Base-by-base conservation (phyloP, 2,888 invertebrate species). In the Spodoptera littoralis region DNA sequence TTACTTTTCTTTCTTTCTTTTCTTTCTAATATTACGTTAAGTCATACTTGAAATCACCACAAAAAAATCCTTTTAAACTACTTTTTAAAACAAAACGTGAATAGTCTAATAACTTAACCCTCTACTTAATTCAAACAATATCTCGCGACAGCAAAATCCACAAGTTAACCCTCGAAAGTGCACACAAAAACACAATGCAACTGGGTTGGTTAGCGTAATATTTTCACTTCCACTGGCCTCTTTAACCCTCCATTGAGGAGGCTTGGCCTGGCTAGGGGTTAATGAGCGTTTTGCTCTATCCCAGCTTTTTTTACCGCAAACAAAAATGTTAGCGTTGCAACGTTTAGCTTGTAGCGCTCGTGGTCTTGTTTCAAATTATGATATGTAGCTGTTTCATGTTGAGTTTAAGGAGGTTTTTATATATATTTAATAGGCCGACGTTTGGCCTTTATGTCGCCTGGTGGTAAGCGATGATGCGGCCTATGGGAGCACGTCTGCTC, bases 251-350 rank as follows among this genome's bases (percentile, higher is more conserved):
- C 78, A 76, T 81, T 82, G 75, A 81, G 83, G 80, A 73, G 79
- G 76, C 76, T 72, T 51, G 60, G 46, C 65, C 54, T 50, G 59
- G 59, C 75, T 75, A 68, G 79, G 73, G 83, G 85, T 86, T 88
- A 88, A 88, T 88, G 86, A 88, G 85, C 80, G 76, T 76, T 76
- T 81, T 86, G 85, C 83, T 80, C 85, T 73, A 75, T 86, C 82
- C 76, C 82, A 81, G 81, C 41, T 55, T 76, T 67, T 76, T 79
- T 80, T 73, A 62, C 47, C 24, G 62, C 75, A 76, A 82, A 79
- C 75, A 36, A 80, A 77, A 84, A 78, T 77, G 70, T 81, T 78
- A 78, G 74, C 65, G 62, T 76, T 75, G 42, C 48, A 22, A 24
- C 11, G 30, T 27, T 52, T 30, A 11, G 45, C 55, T 46, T 61